A percentile compares a stretch with the other conserved stretches of the same genome.
Conservation (phyloP, 2,113 vertebrate species). For the Forbesichthys papilliferus region DNA sequence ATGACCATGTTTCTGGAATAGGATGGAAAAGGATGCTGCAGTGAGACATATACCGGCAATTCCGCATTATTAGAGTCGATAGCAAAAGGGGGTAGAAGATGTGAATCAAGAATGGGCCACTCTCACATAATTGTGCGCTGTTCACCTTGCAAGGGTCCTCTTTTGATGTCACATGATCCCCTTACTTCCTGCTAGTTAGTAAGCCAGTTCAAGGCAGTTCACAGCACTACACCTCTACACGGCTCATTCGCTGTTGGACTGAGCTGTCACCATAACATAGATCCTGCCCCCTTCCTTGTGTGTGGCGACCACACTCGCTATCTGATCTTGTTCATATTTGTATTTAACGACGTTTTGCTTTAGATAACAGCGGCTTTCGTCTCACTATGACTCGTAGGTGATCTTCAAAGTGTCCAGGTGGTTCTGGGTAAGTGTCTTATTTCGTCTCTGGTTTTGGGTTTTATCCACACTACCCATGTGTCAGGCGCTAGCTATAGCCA, state of each 20-base stretch:
- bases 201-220: slow-evolving; percentile 75
- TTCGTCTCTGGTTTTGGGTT: not conserved
- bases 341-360: slow-evolving; percentile 45
- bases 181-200: not conserved
- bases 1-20: not conserved
- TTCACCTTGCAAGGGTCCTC: slow-evolving; percentile 2
- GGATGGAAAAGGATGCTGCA: not conserved
- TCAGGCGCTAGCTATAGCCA: slow-evolving; percentile 37
- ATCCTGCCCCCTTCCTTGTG: slow-evolving; percentile 2
- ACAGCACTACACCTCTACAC: slow-evolving; percentile 29
- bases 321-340: slow-evolving; percentile 7
- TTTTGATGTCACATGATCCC: slow-evolving; percentile 54
- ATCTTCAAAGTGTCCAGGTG: slow-evolving; percentile 77
- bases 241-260: slow-evolving; percentile 44
- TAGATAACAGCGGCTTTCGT: slow-evolving; percentile 50
- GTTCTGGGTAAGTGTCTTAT: slow-evolving; percentile 75
- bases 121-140: no score
- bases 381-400: slow-evolving; percentile 78
- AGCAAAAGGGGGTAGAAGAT: not conserved
- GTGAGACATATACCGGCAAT: not conserved
- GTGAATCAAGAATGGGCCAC: not conserved
- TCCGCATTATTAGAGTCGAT: not conserved
- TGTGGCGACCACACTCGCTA: slow-evolving; percentile 33
- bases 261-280: slow-evolving; percentile 63
- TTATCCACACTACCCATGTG: slow-evolving; percentile 64